A percentile compares a stretch with the other conserved stretches of the same genome.
These are phyloP conservation scores for Leptonema lineaticorne DNA, from an alignment of 1,140 invertebrate species.

Conservation along the genomic window DNA sequence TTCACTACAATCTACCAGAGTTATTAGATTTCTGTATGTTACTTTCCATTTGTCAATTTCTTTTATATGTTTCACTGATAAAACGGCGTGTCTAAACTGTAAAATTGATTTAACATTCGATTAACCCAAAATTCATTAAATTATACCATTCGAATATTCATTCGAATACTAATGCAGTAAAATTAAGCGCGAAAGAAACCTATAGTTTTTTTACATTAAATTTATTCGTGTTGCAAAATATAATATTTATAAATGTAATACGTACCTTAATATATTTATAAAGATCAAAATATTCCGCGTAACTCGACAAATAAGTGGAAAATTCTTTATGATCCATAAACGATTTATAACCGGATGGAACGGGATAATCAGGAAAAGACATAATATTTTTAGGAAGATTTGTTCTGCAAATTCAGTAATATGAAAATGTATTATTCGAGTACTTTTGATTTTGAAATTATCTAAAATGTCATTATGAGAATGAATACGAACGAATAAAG, in stretches of 20 bases:
- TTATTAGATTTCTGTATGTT: slow-evolving; percentile 48
- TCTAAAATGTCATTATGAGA: not conserved
- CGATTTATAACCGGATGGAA: slow-evolving; percentile 64
- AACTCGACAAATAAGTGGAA: slow-evolving; percentile 74
- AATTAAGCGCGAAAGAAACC: not conserved
- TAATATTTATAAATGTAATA: slow-evolving; percentile 48
- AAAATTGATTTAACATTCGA: not conserved
- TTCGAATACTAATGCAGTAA: not conserved
- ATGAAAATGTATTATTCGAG: no score
- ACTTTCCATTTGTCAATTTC: slow-evolving; percentile 60
- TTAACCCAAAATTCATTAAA: not conserved
- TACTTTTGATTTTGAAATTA: no score
- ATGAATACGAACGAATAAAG: not conserved
- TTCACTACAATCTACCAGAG: slow-evolving; percentile 48
- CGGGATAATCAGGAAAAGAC: slow-evolving; percentile 61
- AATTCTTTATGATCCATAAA: slow-evolving; percentile 79
- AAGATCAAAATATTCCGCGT: slow-evolving; percentile 71
- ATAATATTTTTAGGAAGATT: slow-evolving; percentile 53
- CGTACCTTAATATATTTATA: slow-evolving; percentile 68
- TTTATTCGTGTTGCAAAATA: no score
- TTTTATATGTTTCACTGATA: slow-evolving; percentile 58
- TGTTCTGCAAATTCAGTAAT: slow-evolving; percentile 47
- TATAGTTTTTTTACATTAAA: not conserved
- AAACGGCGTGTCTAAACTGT: slow-evolving; percentile 57
- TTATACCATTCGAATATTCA: not conserved